Percentiles rank a stretch among this genome's conserved stretches.
phyloP scores from a whole-genome alignment of 2,113 vertebrate genomes.

The Plecturocebus donacophilus region DNA sequence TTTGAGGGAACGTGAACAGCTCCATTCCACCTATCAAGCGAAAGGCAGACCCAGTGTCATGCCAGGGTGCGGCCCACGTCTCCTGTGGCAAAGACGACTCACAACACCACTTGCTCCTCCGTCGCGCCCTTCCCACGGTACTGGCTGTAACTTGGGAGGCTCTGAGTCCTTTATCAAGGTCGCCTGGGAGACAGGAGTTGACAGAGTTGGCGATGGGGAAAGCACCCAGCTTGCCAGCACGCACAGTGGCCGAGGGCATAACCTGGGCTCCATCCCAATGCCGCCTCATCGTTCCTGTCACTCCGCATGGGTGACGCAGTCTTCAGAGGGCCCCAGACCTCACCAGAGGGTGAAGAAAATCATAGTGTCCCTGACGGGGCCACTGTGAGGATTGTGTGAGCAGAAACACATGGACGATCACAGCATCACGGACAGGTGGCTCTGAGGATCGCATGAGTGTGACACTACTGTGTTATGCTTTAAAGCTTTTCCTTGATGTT shows the following conservation, averaged over 20 bases:
- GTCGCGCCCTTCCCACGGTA: not conserved
- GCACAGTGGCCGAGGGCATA: too few relatives aligned
- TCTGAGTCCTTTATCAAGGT: not conserved
- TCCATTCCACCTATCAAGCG: not conserved
- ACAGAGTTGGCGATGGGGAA: not conserved
- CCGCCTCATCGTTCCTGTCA: rapidly evolving
- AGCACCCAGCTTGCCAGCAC: rapidly evolving
- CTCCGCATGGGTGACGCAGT: too few relatives aligned
- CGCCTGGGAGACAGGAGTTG: rapidly evolving
- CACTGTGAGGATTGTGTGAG: not conserved
- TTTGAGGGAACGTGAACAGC: not conserved
- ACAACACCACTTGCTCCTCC: too few relatives aligned
- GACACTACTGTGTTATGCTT: not conserved
- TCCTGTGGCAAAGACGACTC: too few relatives aligned
- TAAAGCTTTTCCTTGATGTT: not conserved
- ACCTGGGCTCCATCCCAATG: not conserved
- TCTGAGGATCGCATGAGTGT: not conserved
- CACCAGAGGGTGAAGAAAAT: not conserved
- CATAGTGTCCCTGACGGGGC: too few relatives aligned
- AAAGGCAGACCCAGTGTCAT: too few relatives aligned
- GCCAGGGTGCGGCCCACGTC: not conserved
- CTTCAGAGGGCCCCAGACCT: too few relatives aligned
- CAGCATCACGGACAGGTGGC: rapidly evolving
- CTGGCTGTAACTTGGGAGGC: not conserved
- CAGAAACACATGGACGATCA: too few relatives aligned